These are phyloP conservation scores for Aphidius gifuensis DNA, from an alignment of 1,140 invertebrate species.

Conservation along the genomic window DNA sequence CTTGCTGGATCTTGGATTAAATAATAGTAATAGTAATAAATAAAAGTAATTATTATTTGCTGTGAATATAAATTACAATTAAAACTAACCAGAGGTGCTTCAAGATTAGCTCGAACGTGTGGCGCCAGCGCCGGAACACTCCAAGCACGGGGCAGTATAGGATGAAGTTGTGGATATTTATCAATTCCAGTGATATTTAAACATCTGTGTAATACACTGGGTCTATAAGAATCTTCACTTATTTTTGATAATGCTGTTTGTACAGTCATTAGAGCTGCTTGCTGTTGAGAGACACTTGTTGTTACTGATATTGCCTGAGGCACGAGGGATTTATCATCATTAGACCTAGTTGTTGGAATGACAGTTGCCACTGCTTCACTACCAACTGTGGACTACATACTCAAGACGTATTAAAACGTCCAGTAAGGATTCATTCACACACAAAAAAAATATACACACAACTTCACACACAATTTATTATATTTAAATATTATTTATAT, in stretches of 20 bases:
- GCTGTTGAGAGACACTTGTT: conserved; percentile 32
- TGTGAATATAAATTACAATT: neutral
- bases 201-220: conserved; percentile 48
- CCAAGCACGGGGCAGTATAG: conserved; percentile 70
- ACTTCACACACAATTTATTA: neutral
- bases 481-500: no score
- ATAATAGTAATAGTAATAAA: conserved; percentile 27
- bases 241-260: conserved; percentile 57
- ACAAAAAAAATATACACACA: neutral
- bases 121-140: conserved; percentile 65
- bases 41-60: neutral
- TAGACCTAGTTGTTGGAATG: conserved; percentile 31
- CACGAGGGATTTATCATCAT: conserved; percentile 34
- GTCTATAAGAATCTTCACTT: conserved; percentile 58
- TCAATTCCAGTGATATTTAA: conserved; percentile 67
- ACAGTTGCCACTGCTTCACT: conserved; percentile 31
- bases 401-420: neutral
- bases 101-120: conserved; percentile 55
- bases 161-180: conserved; percentile 67
- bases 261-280: conserved; percentile 30
- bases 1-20: conserved; percentile 67
- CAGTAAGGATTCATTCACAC: neutral
- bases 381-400: conserved; percentile 36
- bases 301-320: conserved; percentile 33
- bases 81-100: conserved; percentile 59